Percentiles rank a stretch among this genome's conserved stretches.
Conservation (phyloP, 1,140 invertebrate species). For the Polyergus mexicanus region DNA sequence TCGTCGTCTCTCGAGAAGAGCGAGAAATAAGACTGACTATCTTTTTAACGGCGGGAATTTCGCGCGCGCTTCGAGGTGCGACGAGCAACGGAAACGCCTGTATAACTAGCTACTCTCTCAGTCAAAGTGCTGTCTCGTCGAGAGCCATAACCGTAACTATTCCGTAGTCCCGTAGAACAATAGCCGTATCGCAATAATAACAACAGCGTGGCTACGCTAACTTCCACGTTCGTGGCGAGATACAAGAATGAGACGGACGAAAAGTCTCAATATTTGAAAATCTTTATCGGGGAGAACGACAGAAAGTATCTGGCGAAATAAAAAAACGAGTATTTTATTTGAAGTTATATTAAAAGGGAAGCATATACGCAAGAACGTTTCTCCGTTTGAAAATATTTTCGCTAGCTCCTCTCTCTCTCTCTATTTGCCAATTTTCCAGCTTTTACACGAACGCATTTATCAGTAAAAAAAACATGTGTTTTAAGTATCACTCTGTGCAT, state of each 20-base stretch:
- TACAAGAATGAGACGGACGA: not conserved
- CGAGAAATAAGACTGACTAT: slow-evolving; percentile 41
- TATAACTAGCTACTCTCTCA: slow-evolving; percentile 45
- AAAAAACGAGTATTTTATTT: no score
- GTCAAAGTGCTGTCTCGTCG: slow-evolving; percentile 44
- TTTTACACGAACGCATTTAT: not conserved
- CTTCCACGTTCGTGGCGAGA: slow-evolving; percentile 4
- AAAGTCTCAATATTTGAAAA: slow-evolving; percentile 13
- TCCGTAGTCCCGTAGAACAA: slow-evolving; percentile 37
- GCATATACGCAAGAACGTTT: no score
- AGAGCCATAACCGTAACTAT: slow-evolving; percentile 61
- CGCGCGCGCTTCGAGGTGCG: not conserved
- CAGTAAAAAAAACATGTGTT: not conserved
- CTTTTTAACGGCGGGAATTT: slow-evolving; percentile 42
- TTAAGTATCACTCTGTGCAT: no score
- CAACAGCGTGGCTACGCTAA: slow-evolving; percentile 27
- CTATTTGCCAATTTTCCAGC: not conserved
- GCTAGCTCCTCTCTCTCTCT: not conserved
- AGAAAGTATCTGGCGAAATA: not conserved
- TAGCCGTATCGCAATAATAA: slow-evolving; percentile 42
- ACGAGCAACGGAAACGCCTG: slow-evolving; percentile 43
- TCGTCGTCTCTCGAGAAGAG: not conserved
- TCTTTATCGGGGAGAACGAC: not conserved
- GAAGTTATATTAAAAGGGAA: no score
- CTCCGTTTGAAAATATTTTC: not conserved